Evolutionary conservation across 2,888 invertebrate species (phyloP).

Genomic region (Drosophila ustulata): DNA sequence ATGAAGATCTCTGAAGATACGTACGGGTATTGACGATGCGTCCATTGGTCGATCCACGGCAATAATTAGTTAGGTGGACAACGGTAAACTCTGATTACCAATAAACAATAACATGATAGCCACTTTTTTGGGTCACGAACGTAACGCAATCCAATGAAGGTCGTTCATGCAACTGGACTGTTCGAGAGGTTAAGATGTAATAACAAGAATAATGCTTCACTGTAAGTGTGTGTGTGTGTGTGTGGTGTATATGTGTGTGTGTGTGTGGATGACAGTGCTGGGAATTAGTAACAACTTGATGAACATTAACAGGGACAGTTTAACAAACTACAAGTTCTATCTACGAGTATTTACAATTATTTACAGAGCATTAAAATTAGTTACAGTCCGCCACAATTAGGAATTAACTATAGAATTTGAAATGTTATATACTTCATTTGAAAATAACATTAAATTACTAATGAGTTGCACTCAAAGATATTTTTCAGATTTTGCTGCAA

Average conservation of each 20-base stretch:
- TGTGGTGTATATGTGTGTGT: not conserved
- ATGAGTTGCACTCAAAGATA: too few relatives aligned
- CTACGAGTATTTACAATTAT: constrained; percentile 14
- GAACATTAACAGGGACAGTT: constrained; percentile 31
- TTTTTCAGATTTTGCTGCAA: too few relatives aligned
- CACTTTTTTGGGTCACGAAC: constrained; percentile 23
- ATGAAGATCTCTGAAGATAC: constrained; percentile 12
- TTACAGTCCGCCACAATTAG: not conserved
- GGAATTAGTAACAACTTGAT: constrained; percentile 43
- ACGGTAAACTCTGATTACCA: constrained; percentile 1
- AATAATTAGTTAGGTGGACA: constrained; percentile 23
- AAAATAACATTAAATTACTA: too few relatives aligned
- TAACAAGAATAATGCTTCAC: not conserved
- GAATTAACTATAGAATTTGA: not conserved
- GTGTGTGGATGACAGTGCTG: constrained; percentile 31
- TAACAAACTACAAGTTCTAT: constrained; percentile 8
- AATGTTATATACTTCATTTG: not conserved
- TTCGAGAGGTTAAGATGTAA: not conserved
- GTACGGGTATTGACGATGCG: not conserved
- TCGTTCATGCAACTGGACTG: constrained; percentile 5
- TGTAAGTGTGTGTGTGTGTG: constrained; percentile 4
- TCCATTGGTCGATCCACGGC: not conserved
- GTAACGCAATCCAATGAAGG: constrained; percentile 8
- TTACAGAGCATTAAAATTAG: constrained; percentile 14
- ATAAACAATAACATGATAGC: not conserved